These are phyloP conservation scores for Chaenodraco wilsoni DNA, from an alignment of 2,797 vertebrate genomes.

Conservation along the genomic window DNA sequence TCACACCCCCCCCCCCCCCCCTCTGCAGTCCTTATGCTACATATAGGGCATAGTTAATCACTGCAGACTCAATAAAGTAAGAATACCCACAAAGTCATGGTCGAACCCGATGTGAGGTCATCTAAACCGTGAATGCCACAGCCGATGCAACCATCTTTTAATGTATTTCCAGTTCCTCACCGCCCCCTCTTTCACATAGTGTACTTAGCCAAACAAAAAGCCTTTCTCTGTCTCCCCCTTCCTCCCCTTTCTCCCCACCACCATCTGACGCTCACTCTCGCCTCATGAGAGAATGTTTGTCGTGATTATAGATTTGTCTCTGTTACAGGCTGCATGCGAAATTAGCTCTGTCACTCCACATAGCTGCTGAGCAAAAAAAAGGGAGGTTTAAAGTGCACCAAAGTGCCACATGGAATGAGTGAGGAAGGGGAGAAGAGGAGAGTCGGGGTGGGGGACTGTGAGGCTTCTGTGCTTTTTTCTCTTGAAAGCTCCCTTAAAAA, in stretches of 20 bases:
- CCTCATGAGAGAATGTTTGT: conserved; percentile 56
- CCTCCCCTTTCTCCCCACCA: conserved; percentile 9
- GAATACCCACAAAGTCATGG: conserved; percentile 37
- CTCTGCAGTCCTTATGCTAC: not conserved
- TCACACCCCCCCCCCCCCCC: conserved; percentile 18
- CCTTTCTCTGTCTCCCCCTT: conserved; percentile 63
- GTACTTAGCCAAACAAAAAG: conserved; percentile 81
- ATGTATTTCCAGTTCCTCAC: conserved; percentile 69
- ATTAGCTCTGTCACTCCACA: conserved; percentile 48
- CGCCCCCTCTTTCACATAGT: conserved; percentile 72
- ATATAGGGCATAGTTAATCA: conserved; percentile 36
- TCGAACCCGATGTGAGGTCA: conserved; percentile 53
- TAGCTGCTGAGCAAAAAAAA: conserved; percentile 41
- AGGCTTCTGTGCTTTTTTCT: conserved; percentile 80
- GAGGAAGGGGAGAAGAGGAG: conserved; percentile 43
- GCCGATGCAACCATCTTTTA: conserved; percentile 59
- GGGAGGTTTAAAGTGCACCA: conserved; percentile 45
- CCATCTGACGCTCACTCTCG: conserved; percentile 15
- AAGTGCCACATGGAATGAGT: conserved; percentile 64
- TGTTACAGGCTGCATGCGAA: conserved; percentile 42
- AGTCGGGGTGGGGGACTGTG: conserved; percentile 41
- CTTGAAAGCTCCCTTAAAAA: conserved; percentile 82
- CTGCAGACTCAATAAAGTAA: conserved; percentile 31
- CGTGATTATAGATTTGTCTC: conserved; percentile 55
- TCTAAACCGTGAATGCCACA: conserved; percentile 55